These are phyloP conservation scores for Catharus bicknelli DNA, from an alignment of 2,113 vertebrate species.

Conservation along the genomic window DNA sequence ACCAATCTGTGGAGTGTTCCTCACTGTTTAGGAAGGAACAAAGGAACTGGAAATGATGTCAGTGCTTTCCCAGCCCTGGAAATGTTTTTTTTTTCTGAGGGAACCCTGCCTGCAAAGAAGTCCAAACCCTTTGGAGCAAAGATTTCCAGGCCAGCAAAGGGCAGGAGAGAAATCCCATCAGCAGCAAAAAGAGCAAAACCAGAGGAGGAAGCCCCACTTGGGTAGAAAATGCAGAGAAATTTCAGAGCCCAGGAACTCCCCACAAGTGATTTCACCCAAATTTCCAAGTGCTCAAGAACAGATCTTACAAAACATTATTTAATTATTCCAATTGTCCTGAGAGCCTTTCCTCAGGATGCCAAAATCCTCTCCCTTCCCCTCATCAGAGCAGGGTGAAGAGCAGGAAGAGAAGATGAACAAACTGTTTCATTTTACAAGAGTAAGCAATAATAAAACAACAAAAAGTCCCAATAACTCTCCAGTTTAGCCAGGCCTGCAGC, in stretches of 20 bases:
- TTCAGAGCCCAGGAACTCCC: neutral
- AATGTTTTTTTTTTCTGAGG: neutral
- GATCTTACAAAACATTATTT: neutral
- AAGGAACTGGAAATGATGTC: neutral
- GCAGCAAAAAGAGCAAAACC: neutral
- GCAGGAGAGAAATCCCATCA: neutral
- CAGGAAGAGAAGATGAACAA: neutral
- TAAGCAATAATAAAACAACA: neutral
- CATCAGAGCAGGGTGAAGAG: neutral
- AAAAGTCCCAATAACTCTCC: neutral
- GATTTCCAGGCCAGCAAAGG: neutral
- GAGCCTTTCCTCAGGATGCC: neutral
- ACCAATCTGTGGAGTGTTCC: accelerated
- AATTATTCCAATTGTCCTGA: neutral
- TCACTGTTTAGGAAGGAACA: neutral
- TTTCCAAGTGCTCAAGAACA: neutral
- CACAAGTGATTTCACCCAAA: neutral
- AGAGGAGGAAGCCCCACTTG: neutral
- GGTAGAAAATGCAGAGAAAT: neutral
- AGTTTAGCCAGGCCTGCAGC: neutral
- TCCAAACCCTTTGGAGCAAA: neutral
- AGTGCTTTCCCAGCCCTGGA: neutral
- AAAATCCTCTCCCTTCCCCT: neutral
- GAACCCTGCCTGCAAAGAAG: no score
- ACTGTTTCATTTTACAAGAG: neutral